These are phyloP conservation scores for Pygoscelis antarcticus DNA, from an alignment of 2,113 vertebrate genomes.

Conservation along the genomic window DNA sequence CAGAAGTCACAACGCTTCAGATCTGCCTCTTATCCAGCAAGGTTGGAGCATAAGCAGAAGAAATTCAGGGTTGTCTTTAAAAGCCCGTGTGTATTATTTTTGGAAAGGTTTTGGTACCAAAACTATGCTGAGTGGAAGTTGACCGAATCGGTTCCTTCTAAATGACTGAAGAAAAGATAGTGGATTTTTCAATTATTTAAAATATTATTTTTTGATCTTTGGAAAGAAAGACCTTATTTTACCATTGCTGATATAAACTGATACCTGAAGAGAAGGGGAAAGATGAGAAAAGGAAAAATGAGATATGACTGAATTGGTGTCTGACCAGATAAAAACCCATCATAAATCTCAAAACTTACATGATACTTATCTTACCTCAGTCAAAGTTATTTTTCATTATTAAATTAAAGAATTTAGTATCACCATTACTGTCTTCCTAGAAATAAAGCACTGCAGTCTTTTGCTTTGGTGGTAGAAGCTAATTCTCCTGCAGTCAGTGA, in stretches of 20 bases:
- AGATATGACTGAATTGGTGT: neutral
- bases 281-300: neutral
- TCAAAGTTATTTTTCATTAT: neutral
- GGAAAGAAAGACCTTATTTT: neutral
- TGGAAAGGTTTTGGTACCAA: neutral
- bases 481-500: neutral
- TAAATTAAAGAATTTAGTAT: neutral
- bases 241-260: neutral
- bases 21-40: neutral
- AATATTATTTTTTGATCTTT: neutral
- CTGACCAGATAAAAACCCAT: neutral
- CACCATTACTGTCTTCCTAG: neutral
- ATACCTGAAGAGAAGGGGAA: neutral
- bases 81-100: neutral
- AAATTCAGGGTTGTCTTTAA: neutral
- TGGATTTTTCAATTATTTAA: neutral
- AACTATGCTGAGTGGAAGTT: neutral
- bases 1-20: fast-evolving
- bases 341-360: neutral
- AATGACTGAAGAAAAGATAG: neutral
- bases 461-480: neutral
- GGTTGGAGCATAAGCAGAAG: neutral
- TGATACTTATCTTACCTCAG: neutral
- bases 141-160: neutral
- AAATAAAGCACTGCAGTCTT: neutral